Conservation (phyloP, 2,113 vertebrate species). For the Semnornis frantzii region DNA sequence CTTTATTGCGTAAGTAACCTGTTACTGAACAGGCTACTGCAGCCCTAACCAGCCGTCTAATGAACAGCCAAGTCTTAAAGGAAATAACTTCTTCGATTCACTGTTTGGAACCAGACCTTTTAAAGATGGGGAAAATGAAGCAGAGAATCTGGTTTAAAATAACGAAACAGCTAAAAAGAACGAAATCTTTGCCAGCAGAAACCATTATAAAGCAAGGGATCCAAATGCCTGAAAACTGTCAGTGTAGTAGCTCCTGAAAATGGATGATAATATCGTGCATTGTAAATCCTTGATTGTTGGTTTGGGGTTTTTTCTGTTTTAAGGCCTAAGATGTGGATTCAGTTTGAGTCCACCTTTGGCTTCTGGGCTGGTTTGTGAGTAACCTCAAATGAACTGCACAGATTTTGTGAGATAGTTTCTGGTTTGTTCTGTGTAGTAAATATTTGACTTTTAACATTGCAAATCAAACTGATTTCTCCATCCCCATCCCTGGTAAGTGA, state of each 20-base stretch:
- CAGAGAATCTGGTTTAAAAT: not conserved
- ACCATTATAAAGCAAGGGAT: not conserved
- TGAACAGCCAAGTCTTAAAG: not conserved
- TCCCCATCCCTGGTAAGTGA: not conserved
- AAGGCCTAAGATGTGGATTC: not conserved
- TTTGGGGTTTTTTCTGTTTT: not conserved
- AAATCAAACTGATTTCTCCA: not conserved
- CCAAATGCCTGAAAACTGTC: not conserved
- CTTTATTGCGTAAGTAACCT: conserved; percentile 50
- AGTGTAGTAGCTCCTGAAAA: not conserved
- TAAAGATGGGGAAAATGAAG: not conserved
- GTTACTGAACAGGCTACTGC: conserved; percentile 17
- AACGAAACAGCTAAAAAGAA: not conserved
- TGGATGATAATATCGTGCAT: not conserved
- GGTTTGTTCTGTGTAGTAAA: not conserved
- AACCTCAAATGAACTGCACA: conserved; percentile 9
- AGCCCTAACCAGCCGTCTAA: conserved; percentile 14
- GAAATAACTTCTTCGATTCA: conserved; percentile 3
- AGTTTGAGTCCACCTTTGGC: not conserved
- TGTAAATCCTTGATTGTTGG: not conserved
- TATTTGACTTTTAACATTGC: not conserved
- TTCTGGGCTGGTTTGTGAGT: not conserved
- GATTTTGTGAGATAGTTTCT: not conserved
- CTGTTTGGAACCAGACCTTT: not conserved
- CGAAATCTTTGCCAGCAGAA: not conserved